A percentile compares a stretch with the other conserved stretches of the same genome.
Evolutionary conservation across 1,140 invertebrate species (phyloP).

Genomic region (Melipona quadrifasciata): DNA sequence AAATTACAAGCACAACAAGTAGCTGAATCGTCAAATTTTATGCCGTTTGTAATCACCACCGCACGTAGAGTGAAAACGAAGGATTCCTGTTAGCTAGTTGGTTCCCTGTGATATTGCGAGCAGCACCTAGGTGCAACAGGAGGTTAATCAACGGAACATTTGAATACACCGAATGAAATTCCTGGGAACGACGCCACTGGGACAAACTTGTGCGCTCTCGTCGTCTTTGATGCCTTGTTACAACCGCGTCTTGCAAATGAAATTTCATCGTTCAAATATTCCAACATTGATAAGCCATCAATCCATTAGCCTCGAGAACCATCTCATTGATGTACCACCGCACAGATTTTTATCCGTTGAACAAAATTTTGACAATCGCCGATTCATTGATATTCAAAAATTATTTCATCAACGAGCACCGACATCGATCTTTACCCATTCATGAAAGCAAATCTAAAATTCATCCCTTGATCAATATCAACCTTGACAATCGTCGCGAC

Average conservation of each 20-base stretch:
- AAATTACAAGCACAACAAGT: too few relatives aligned
- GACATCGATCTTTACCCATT: neutral
- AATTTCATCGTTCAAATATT: neutral
- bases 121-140: slow-evolving; percentile 14
- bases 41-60: neutral
- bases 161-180: slow-evolving; percentile 6
- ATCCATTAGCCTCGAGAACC: neutral
- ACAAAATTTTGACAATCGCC: neutral
- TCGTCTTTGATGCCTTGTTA: too few relatives aligned
- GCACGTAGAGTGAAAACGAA: neutral
- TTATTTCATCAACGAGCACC: neutral
- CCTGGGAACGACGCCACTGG: neutral
- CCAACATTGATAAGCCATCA: neutral
- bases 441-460: neutral
- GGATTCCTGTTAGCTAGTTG: neutral
- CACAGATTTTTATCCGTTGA: neutral
- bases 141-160: slow-evolving; percentile 29
- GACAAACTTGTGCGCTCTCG: neutral
- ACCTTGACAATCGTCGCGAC: neutral
- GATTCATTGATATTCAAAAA: neutral
- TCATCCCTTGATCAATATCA: neutral
- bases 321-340: neutral
- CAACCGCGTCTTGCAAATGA: neutral
- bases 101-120: neutral
- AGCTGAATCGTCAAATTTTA: too few relatives aligned